Conservation (phyloP, 2,113 vertebrate species). For the Eulemur rufifrons region DNA sequence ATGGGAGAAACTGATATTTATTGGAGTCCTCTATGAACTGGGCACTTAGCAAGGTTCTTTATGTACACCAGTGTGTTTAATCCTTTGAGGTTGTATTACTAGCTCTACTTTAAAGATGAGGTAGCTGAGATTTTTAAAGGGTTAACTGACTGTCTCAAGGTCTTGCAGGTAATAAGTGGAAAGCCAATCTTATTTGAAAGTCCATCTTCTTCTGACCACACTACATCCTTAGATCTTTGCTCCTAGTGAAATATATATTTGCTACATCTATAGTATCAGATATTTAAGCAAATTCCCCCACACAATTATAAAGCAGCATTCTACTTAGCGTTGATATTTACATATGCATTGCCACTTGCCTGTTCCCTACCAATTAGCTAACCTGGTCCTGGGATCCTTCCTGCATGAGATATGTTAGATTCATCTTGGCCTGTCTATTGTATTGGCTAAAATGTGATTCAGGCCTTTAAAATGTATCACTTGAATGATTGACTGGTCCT, state of each 20-base stretch:
- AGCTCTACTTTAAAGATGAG: neutral
- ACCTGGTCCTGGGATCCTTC: neutral
- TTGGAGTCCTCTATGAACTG: neutral
- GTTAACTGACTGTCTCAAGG: neutral
- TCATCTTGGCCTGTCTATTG: neutral
- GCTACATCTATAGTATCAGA: neutral
- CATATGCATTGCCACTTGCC: neutral
- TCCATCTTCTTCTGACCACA: neutral
- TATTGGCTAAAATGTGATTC: neutral
- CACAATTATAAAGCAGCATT: neutral
- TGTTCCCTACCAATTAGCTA: neutral
- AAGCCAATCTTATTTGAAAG: neutral
- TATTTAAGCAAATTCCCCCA: neutral
- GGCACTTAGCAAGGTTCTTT: neutral
- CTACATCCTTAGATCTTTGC: neutral
- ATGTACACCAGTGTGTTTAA: neutral
- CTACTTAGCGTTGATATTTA: neutral
- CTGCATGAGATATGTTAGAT: neutral
- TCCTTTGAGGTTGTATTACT: neutral
- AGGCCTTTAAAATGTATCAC: neutral
- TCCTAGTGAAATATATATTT: neutral
- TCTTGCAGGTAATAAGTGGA: neutral
- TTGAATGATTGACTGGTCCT: neutral
- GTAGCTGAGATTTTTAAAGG: neutral
- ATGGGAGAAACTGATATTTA: neutral